A percentile compares a stretch with the other conserved stretches of the same genome.
phyloP scores from a whole-genome alignment of 2,888 invertebrate genomes.

The Diarsia mendica region DNA sequence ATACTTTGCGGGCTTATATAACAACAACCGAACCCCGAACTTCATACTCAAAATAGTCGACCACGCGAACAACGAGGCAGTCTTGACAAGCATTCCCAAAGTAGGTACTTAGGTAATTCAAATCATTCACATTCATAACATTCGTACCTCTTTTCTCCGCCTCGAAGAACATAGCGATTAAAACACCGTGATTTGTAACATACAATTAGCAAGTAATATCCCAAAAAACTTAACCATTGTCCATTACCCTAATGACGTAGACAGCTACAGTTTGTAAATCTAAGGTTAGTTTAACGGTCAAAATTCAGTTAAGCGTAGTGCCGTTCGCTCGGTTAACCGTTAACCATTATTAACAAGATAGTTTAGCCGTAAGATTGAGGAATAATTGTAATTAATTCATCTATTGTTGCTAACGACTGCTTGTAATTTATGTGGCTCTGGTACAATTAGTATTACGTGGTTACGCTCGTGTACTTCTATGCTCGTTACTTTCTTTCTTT shows the following conservation, averaged over 20 bases:
- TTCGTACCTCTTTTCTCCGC: no score
- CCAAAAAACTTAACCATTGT: constrained; percentile 36
- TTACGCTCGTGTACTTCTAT: constrained; percentile 46
- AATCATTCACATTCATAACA: neutral
- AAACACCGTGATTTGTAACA: neutral
- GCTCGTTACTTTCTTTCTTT: constrained; percentile 25
- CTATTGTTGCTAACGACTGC: constrained; percentile 51
- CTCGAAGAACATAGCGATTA: constrained; percentile 1
- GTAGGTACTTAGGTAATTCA: no score
- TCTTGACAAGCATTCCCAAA: neutral
- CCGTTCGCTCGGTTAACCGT: constrained; percentile 61
- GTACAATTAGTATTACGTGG: constrained; percentile 48
- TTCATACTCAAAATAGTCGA: neutral
- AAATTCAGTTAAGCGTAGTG: constrained; percentile 63
- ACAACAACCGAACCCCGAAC: neutral
- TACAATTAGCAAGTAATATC: constrained; percentile 15
- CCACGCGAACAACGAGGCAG: neutral
- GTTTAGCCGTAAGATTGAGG: constrained; percentile 63
- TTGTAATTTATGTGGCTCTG: constrained; percentile 42
- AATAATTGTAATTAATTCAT: constrained; percentile 65
- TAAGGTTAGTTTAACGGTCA: constrained; percentile 59
- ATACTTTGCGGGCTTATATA: no score
- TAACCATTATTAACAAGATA: constrained; percentile 64
- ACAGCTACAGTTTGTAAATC: constrained; percentile 44
- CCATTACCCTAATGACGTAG: constrained; percentile 28